Evolutionary conservation across 2,797 vertebrate genomes (phyloP).

Genomic region (Coilia nasus): DNA sequence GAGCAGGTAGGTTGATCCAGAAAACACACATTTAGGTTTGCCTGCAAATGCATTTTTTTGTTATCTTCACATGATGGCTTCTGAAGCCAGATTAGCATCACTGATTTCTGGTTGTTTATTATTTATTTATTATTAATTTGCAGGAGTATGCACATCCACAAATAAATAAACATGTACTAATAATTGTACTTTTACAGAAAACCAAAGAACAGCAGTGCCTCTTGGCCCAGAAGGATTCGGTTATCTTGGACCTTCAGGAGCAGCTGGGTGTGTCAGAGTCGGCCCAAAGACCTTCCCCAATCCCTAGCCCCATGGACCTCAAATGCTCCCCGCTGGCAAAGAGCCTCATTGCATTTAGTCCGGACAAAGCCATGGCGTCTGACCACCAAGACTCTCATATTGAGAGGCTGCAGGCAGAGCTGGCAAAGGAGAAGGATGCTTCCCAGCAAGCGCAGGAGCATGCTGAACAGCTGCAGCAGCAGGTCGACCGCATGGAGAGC

Average conservation of each 20-base stretch:
- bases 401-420: conserved; percentile 63
- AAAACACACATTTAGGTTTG: neutral
- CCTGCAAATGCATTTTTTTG: neutral
- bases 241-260: conserved; percentile 59
- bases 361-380: neutral
- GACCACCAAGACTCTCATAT: conserved; percentile 45
- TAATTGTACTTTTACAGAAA: conserved; percentile 18
- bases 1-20: conserved; percentile 51
- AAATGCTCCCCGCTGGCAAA: neutral
- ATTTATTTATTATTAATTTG: neutral
- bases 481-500: conserved; percentile 63
- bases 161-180: neutral
- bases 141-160: too few relatives aligned
- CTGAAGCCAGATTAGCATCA: neutral
- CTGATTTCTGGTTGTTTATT: neutral
- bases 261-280: conserved; percentile 54
- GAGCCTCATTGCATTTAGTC: neutral
- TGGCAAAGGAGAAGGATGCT: conserved; percentile 68
- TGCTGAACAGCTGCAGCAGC: conserved; percentile 70
- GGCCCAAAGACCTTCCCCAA: conserved; percentile 43
- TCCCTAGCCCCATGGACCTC: neutral
- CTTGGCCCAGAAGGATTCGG: conserved; percentile 55
- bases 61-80: too few relatives aligned
- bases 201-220: conserved; percentile 46
- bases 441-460: conserved; percentile 58